Conservation (phyloP, 2,797 vertebrate genomes). For the Phrynocephalus forsythii region DNA sequence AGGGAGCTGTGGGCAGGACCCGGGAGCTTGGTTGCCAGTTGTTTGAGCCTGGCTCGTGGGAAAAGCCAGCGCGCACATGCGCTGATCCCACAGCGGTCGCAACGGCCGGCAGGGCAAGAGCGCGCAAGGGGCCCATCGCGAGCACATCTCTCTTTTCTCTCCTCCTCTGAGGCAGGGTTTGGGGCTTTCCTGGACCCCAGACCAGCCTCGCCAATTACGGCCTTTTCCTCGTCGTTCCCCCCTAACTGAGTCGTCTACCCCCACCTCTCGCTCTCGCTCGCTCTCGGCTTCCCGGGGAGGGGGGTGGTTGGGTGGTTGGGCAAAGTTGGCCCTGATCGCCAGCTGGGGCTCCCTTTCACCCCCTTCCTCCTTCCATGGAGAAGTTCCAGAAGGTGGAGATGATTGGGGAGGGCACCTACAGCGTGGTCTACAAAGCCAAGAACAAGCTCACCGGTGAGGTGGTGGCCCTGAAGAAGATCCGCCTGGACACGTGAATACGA, state of each 20-base stretch:
- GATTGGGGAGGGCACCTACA: slow-evolving; percentile 95
- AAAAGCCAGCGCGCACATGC: too few species aligned
- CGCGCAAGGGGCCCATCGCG: neutral
- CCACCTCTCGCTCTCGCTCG: neutral
- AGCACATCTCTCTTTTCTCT: too few species aligned
- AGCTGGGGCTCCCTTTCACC: neutral
- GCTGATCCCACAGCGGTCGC: too few species aligned
- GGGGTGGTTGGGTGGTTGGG: too few species aligned
- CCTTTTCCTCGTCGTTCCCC: too few species aligned
- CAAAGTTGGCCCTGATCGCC: slow-evolving; percentile 20
- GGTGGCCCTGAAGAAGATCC: slow-evolving; percentile 95
- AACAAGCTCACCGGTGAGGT: slow-evolving; percentile 94
- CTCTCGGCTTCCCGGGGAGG: neutral
- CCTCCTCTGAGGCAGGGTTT: too few species aligned
- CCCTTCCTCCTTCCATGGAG: slow-evolving; percentile 80
- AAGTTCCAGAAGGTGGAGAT: slow-evolving; percentile 97
- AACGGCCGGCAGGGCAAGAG: neutral
- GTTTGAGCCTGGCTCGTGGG: too few species aligned
- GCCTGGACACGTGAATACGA: slow-evolving; percentile 91
- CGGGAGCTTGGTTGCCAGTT: too few species aligned
- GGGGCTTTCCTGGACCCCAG: slow-evolving; percentile 41
- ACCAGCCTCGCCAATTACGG: slow-evolving; percentile 24
- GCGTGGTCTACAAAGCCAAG: slow-evolving; percentile 94
- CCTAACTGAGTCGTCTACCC: too few species aligned
- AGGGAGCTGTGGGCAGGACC: too few species aligned